Percentiles rank a stretch among this genome's conserved stretches.
Conservation (phyloP, 1,140 invertebrate genomes). For the Acromyrmex echinatior region DNA sequence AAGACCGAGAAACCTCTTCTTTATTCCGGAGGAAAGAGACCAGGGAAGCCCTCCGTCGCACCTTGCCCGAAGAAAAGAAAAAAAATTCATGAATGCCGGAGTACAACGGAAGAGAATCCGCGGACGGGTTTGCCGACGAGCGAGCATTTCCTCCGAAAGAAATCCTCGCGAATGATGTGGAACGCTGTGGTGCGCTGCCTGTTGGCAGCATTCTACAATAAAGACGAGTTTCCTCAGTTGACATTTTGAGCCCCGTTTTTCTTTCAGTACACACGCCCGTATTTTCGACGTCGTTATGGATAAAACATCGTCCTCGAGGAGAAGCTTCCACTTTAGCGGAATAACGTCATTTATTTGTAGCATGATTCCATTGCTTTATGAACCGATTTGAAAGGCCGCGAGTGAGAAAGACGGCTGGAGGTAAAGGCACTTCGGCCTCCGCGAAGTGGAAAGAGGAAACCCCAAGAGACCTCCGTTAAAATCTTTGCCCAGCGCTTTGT, state of each 20-base stretch:
- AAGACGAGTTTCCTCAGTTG: slow-evolving; percentile 31
- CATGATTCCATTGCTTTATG: slow-evolving; percentile 59
- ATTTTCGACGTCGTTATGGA: slow-evolving; percentile 24
- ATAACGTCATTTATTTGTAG: slow-evolving; percentile 64
- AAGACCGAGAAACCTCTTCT: slow-evolving; percentile 46
- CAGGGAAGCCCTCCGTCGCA: slow-evolving; percentile 14
- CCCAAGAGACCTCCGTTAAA: slow-evolving; percentile 58
- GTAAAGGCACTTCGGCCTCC: slow-evolving; percentile 34
- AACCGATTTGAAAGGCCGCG: slow-evolving; percentile 54
- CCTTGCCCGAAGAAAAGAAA: slow-evolving; percentile 29
- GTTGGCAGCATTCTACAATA: slow-evolving; percentile 20
- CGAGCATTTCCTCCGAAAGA: slow-evolving; percentile 43
- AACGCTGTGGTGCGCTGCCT: slow-evolving; percentile 4
- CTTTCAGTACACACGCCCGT: slow-evolving; percentile 35
- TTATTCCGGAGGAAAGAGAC: slow-evolving; percentile 32
- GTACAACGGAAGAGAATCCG: slow-evolving; percentile 30
- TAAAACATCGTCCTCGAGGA: slow-evolving; percentile 51
- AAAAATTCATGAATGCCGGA: too few relatives aligned
- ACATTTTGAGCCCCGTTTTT: slow-evolving; percentile 52
- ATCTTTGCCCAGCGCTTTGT: slow-evolving; percentile 59
- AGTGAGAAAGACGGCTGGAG: slow-evolving; percentile 5
- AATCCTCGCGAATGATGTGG: slow-evolving; percentile 48
- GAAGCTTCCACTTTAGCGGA: slow-evolving; percentile 57
- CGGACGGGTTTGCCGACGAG: neutral
- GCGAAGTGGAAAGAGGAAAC: slow-evolving; percentile 42